Evolutionary conservation across 2,113 vertebrate species (phyloP), one percentile per base, ranked within the genome.

Genomic region (Philantomba maxwellii): DNA sequence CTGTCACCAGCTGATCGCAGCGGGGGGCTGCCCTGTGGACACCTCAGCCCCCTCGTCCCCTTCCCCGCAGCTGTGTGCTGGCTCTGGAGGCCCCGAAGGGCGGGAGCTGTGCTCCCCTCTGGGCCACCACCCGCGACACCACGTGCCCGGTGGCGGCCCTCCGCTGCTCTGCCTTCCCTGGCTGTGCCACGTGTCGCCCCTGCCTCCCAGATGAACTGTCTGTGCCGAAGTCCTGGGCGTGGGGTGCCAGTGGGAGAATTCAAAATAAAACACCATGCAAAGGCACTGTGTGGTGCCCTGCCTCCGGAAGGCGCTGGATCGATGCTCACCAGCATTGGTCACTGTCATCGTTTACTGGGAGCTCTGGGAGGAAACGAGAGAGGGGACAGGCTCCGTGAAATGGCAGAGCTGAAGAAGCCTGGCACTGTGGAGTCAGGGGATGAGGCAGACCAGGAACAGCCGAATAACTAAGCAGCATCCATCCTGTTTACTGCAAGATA

Each of bases 101-200:
- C n/a, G 1, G 4, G 11, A 39, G 49, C 21, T 36, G 28, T 7
- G 45, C 43, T 33, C 43, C 28, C 36, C 45, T 30, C 1, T 9
- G 58, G n/a, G 5, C 81, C 12, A 15, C 49, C 21, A 13, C 14
- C 33, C 36, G 30, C 0, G 2, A 39, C 47, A 19, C 75, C 12
- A 9, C 0, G 0, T 36, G 30, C n/a, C 8, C 9, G 7, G 26
- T 1, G 0, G 0, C 0, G 21, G 36, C 7, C 30, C 47, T 66
- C 60, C 2, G 5, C 33, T 0, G 5, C 14, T 73, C 84, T 36
- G 28, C 49, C 39, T 57, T n/a, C 45, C 53, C 60, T 77, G 36
- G 30, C 62, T 17, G 15, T 30, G 78, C 25, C 36, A 28, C 0
- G 1, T 0, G 33, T 45, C 4, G 8, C 26, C 30, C 26, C 26